These are phyloP conservation scores for Rissa tridactyla DNA, from an alignment of 2,113 vertebrate genomes.

Conservation along the genomic window DNA sequence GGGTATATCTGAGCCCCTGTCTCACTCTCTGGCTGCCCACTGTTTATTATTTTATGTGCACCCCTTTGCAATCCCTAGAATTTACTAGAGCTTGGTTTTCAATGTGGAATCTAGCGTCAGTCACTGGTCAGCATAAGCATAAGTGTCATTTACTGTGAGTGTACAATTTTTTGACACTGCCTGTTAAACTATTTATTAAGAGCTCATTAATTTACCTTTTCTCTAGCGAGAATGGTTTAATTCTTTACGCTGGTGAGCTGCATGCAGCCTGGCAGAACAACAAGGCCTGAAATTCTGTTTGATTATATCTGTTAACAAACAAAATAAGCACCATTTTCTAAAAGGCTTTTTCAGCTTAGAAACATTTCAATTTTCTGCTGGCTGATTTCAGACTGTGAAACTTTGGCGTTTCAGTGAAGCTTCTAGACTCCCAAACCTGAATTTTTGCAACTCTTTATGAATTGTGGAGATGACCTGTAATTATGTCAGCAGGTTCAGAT, in stretches of 20 bases:
- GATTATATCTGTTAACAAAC: background rate
- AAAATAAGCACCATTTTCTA: background rate
- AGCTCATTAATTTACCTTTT: background rate
- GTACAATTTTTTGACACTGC: background rate
- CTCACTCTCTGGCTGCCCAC: background rate
- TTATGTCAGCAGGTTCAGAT: background rate
- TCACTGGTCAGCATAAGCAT: background rate
- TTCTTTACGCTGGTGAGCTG: background rate
- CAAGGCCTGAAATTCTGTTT: background rate
- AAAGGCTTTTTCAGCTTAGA: background rate
- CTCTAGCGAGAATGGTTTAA: background rate
- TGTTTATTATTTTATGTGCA: background rate
- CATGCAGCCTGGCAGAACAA: background rate
- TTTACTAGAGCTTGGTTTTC: background rate
- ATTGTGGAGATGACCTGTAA: background rate
- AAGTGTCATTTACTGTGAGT: background rate
- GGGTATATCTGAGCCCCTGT: background rate
- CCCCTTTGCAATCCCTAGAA: background rate
- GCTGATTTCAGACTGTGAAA: background rate
- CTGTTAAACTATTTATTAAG: constrained; percentile 1
- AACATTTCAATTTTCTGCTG: background rate
- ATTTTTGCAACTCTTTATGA: background rate
- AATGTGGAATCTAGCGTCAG: background rate
- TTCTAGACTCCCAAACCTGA: background rate
- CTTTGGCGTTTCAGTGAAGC: background rate